Conservation (phyloP, 2,113 vertebrate genomes). For the Nothobranchius furzeri region DNA sequence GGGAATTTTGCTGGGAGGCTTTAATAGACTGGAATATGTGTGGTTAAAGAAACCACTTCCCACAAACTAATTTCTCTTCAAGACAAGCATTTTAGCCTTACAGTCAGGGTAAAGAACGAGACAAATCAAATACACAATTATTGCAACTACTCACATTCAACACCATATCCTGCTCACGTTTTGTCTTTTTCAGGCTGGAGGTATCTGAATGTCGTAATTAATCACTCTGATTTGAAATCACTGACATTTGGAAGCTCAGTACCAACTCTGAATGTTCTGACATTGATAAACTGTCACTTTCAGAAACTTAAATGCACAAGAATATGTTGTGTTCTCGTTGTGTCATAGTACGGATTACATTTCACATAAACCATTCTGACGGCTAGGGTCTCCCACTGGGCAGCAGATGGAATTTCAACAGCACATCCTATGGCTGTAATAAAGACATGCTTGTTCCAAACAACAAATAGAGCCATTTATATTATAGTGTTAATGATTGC, state of each 20-base stretch:
- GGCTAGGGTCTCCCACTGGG: not conserved
- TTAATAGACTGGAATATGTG: conserved; percentile 21
- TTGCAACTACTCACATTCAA: conserved; percentile 24
- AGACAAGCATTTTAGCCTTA: conserved; percentile 23
- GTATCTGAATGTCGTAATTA: conserved; percentile 34
- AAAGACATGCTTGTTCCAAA: not conserved
- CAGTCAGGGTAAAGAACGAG: conserved; percentile 26
- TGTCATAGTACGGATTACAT: not conserved
- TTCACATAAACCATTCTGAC: not conserved
- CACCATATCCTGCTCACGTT: conserved; percentile 10
- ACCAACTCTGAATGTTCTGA: conserved; percentile 11
- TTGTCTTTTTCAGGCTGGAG: not conserved
- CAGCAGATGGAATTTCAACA: not conserved
- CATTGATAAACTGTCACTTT: conserved; percentile 32
- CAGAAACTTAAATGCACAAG: not conserved
- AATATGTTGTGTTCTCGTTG: conserved; percentile 2
- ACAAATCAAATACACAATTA: conserved; percentile 41
- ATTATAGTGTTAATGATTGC: not conserved
- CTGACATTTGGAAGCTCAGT: conserved; percentile 40
- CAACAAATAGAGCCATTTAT: not conserved
- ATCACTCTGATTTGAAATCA: conserved; percentile 34
- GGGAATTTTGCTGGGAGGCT: conserved; percentile 6
- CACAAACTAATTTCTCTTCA: conserved; percentile 19
- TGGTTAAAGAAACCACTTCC: conserved; percentile 32
- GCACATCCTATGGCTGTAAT: not conserved